Evolutionary conservation across 2,888 invertebrate species (phyloP).

Genomic region (Bellardia pandia): DNA sequence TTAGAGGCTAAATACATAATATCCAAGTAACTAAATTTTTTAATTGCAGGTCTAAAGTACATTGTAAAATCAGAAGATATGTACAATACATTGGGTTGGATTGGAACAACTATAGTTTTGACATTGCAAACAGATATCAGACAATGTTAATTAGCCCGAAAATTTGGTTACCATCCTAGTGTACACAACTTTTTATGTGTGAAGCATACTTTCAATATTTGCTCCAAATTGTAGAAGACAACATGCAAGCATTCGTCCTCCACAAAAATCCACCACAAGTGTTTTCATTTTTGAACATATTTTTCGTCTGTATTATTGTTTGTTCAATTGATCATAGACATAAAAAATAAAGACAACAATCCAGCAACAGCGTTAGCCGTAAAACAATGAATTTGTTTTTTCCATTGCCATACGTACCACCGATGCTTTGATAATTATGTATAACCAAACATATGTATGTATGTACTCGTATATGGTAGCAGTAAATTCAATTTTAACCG

Average conservation of each 20-base stretch:
- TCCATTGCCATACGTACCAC: conserved; percentile 1
- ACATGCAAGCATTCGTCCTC: conserved; percentile 60
- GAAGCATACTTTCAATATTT: conserved; percentile 43
- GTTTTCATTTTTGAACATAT: conserved; percentile 24
- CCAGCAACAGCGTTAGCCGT: neutral
- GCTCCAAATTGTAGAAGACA: conserved; percentile 49
- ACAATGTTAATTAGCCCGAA: neutral
- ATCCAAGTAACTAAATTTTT: too few species aligned
- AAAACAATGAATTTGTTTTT: neutral
- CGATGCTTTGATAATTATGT: neutral
- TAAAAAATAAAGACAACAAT: neutral
- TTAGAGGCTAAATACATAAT: too few species aligned
- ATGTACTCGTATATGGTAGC: neutral
- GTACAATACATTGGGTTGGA: too few species aligned
- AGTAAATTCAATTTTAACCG: neutral
- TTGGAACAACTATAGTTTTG: too few species aligned
- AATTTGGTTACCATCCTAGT: neutral
- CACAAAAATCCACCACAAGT: conserved; percentile 53
- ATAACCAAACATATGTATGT: neutral
- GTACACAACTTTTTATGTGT: conserved; percentile 9
- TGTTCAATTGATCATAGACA: neutral
- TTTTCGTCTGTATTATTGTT: neutral
- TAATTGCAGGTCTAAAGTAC: too few species aligned
- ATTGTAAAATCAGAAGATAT: too few species aligned
- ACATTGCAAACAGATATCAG: too few species aligned